Evolutionary conservation across 2,113 vertebrate genomes (phyloP), one percentile per base, ranked within the genome.

Genomic region (Lates calcarifer): DNA sequence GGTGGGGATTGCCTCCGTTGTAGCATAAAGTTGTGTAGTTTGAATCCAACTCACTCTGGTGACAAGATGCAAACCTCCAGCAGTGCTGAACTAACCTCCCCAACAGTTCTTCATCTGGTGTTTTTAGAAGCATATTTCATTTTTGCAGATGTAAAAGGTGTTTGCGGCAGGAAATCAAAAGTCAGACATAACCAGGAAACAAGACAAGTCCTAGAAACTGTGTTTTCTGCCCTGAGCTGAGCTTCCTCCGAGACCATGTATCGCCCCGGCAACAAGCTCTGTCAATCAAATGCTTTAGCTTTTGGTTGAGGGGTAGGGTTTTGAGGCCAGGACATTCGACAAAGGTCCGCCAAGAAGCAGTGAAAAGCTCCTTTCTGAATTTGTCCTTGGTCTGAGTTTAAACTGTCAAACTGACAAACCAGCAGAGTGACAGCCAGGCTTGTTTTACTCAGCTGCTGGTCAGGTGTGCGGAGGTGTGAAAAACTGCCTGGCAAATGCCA

Each of bases 381-480:
- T 29, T 47, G 5, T 29, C n/a, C 2, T 20, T 28, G 41, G 41
- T 60, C 37, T 45, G 9, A 62, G 51, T 29, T 26, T 35, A 71
- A 72, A 9, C 55, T 31, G 53, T 29, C 51, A 70, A 33, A 51
- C 29, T 57, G 56, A 33, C 28, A 45, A 45, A 61, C 56, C 20
- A 17, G n/a, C 57, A 5, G 18, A 20, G 13, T 73, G 70, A 47
- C 57, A 62, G 74, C 35, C n/a, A 41, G 39, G 39, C 39, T 13
- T 26, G 8, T 7, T 37, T 35, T 37, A 53, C 51, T 64, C 24
- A 7, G 1, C 14, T 12, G 26, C 26, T 29, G 31, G 29, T 43
- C 51, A 45, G 51, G 28, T 66, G 74, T 55, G 35, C 33, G 31
- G 47, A 64, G 26, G 49, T 43, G 49, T 55, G 28, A 75, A 24